phyloP scores from a whole-genome alignment of 2,797 vertebrate genomes.

The Fistularia commersonii region DNA sequence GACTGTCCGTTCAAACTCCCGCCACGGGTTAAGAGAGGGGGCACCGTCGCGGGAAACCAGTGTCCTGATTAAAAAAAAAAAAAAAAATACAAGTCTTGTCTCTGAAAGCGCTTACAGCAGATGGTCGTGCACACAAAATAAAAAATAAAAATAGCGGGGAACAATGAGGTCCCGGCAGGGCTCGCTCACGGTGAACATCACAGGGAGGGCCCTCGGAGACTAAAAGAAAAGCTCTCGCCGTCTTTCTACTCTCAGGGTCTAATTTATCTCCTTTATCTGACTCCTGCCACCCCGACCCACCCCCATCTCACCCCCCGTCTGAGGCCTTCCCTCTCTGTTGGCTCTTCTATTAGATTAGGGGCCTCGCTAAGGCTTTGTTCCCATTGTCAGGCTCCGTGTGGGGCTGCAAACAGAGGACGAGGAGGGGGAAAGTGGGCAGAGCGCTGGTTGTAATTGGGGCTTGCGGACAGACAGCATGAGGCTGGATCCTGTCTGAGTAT shows the following conservation, averaged over 20 bases:
- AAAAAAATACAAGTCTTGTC: slow-evolving; percentile 17
- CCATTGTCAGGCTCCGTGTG: slow-evolving; percentile 43
- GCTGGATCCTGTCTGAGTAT: slow-evolving; percentile 34
- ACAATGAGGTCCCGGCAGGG: slow-evolving; percentile 51
- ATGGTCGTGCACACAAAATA: slow-evolving; percentile 35
- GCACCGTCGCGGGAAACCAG: background rate
- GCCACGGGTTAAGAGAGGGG: slow-evolving; percentile 16
- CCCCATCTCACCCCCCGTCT: slow-evolving; percentile 32
- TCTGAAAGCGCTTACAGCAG: slow-evolving; percentile 25
- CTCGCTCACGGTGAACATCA: slow-evolving; percentile 28
- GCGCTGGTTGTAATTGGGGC: slow-evolving; percentile 40
- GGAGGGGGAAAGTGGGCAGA: slow-evolving; percentile 23
- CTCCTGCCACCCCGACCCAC: slow-evolving; percentile 29
- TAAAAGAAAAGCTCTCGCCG: slow-evolving; percentile 29
- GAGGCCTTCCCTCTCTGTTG: slow-evolving; percentile 6
- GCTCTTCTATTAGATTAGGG: slow-evolving; percentile 61
- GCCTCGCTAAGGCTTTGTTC: slow-evolving; percentile 57
- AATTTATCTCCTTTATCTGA: slow-evolving; percentile 55
- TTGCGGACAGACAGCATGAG: slow-evolving; percentile 27
- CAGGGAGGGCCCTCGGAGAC: slow-evolving; percentile 34
- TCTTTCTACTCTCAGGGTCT: slow-evolving; percentile 32
- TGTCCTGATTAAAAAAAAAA: slow-evolving; percentile 32
- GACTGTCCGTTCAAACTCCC: background rate
- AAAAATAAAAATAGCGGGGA: slow-evolving; percentile 22
- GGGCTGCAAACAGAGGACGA: slow-evolving; percentile 29